Evolutionary conservation across 2,888 invertebrate species (phyloP).

Genomic region (Watsonalla cultraria): DNA sequence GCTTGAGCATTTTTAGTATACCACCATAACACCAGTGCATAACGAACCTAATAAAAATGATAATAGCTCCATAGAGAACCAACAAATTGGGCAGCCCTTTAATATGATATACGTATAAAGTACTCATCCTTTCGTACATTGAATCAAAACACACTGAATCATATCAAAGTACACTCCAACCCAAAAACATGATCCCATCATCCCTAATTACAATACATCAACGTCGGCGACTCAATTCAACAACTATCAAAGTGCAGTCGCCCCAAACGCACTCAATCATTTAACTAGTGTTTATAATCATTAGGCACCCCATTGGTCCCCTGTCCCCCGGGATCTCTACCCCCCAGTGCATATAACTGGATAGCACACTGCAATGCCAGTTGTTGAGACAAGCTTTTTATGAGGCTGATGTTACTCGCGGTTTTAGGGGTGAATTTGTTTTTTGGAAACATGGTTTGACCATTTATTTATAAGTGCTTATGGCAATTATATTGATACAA

Average conservation of each 20-base stretch:
- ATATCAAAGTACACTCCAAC: no score
- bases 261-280: constrained; percentile 53
- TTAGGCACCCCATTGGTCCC: constrained; percentile 37
- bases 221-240: not conserved
- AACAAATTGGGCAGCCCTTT: constrained; percentile 26
- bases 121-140: constrained; percentile 7
- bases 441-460: no score
- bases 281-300: constrained; percentile 71
- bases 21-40: no score
- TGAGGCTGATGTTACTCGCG: constrained; percentile 18
- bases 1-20: no score
- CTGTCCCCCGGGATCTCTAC: constrained; percentile 23
- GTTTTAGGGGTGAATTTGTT: constrained; percentile 15
- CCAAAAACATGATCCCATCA: no score
- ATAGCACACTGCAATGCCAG: constrained; percentile 27
- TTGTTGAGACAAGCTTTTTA: constrained; percentile 42
- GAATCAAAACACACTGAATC: no score
- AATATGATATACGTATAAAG: constrained; percentile 15
- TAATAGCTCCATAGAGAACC: constrained; percentile 10
- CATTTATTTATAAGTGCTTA: no score
- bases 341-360: constrained; percentile 22
- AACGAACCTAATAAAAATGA: not conserved
- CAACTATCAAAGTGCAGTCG: constrained; percentile 4
- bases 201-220: not conserved
- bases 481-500: no score